Conservation (phyloP, 2,113 vertebrate species). For the Takifugu bimaculatus region DNA sequence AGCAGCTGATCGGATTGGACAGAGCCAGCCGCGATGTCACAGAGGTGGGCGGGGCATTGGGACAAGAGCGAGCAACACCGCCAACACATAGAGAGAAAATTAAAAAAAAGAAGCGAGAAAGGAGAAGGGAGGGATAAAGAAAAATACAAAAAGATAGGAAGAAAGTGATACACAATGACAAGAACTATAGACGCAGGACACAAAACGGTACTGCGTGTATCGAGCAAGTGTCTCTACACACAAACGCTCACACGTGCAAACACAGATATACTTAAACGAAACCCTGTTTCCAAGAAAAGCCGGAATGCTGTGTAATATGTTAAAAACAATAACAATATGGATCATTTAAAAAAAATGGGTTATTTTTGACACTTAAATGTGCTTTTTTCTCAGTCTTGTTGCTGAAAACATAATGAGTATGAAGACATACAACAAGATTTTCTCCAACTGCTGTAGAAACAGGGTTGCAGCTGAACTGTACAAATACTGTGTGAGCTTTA, state of each 20-base stretch:
- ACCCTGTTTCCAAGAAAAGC: constrained; percentile 61
- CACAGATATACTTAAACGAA: constrained; percentile 31
- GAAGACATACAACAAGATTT: too few species aligned
- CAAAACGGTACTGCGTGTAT: constrained; percentile 50
- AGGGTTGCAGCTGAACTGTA: constrained; percentile 53
- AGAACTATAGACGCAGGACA: constrained; percentile 66
- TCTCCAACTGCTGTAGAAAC: too few species aligned
- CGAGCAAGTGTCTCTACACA: constrained; percentile 41
- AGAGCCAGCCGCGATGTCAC: constrained; percentile 73
- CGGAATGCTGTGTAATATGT: constrained; percentile 52
- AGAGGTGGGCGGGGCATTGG: constrained; percentile 66
- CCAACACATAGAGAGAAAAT: constrained; percentile 67
- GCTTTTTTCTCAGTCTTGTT: too few species aligned
- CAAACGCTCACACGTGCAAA: constrained; percentile 17
- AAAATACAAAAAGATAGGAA: constrained; percentile 67
- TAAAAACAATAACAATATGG: too few species aligned
- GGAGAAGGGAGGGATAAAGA: constrained; percentile 44
- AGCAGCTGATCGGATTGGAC: constrained; percentile 92
- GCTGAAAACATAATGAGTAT: too few species aligned
- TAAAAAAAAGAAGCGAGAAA: constrained; percentile 42
- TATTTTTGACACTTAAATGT: too few species aligned
- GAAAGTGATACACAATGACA: constrained; percentile 74
- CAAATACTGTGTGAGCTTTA: constrained; percentile 63
- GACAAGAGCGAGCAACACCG: constrained; percentile 85
- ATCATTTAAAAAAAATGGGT: too few species aligned